Evolutionary conservation across 1,140 invertebrate genomes (phyloP).

Genomic region (Eupeodes corollae): DNA sequence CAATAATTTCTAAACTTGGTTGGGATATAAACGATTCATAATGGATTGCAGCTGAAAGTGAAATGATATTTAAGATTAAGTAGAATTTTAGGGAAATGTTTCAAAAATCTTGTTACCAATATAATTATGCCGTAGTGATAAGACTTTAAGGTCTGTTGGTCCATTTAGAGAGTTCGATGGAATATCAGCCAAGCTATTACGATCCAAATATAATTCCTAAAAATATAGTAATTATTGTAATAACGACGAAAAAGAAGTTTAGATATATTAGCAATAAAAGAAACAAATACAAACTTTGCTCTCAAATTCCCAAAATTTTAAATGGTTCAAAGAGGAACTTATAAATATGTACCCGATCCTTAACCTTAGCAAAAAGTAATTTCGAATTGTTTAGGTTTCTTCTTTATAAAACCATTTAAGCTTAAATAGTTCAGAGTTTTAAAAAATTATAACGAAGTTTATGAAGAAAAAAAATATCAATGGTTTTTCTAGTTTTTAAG

Average conservation of each 20-base stretch:
- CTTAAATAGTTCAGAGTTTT: no score
- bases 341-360: no score
- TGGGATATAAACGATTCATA: constrained; percentile 54
- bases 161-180: constrained; percentile 68
- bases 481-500: no score
- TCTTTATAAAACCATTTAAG: no score
- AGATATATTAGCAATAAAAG: background rate
- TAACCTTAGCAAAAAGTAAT: no score
- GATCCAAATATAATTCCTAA: constrained; percentile 61
- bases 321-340: no score
- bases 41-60: constrained; percentile 48
- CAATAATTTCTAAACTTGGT: constrained; percentile 54
- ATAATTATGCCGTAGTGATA: constrained; percentile 65
- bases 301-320: no score
- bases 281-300: background rate
- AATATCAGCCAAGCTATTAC: constrained; percentile 62
- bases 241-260: no score
- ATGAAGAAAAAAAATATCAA: no score
- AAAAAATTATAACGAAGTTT: no score
- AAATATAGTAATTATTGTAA: no score
- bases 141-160: constrained; percentile 53
- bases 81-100: constrained; percentile 7
- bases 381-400: no score
- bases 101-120: constrained; percentile 54
- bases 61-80: background rate